Base-by-base conservation (phyloP, 2,113 vertebrate genomes). In the Barbus barbus region DNA sequence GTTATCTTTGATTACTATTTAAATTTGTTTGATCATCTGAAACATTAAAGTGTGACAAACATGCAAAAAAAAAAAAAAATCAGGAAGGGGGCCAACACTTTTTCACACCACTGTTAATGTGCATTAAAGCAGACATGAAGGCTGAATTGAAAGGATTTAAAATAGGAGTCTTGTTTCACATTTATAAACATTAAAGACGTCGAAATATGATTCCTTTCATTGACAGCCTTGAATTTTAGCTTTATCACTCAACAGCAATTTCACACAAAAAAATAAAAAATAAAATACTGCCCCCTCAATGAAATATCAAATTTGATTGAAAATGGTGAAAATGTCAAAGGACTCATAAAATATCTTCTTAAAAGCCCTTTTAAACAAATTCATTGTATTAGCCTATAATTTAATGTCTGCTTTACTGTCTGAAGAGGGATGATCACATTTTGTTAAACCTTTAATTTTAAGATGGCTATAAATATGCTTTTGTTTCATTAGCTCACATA, bases 291-390 rank as follows among this genome's bases (percentile, higher is more conserved):
- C 58, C 46, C 46, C 28, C 56, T 46, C 51, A 78, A 69, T 60
- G 58, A 44, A 31, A 61, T 28, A 26, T 67, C 65, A 75, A 53
- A 56, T 36, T 20, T 60, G 22, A 78, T 82, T 78, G 33, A 56
- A 82, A 71, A 58, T 82, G 81, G 41, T 78, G 33, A 56, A 82
- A 71, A 58, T 83, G 81, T 60, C 84, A 82, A 76, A 53, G 31
- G 16, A 56, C 78, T 20, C 63, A 14, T 81, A 67, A 84, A 84
- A 44, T 1, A 20, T 6, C 36, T 38, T 38, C 36, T 5, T 38
- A 38, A 38, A 28, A 74, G 71, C 22, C 28, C 33, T 69, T n/a
- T n/a, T n/a, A n/a, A n/a, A n/a, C n/a, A n/a, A n/a, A n/a, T n/a
- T 78, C 28, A 31, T 69, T 71, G 44, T 53, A 69, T 67, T 67